phyloP scores from a whole-genome alignment of 2,113 vertebrate genomes.

The Gnathonemus longibarbis region DNA sequence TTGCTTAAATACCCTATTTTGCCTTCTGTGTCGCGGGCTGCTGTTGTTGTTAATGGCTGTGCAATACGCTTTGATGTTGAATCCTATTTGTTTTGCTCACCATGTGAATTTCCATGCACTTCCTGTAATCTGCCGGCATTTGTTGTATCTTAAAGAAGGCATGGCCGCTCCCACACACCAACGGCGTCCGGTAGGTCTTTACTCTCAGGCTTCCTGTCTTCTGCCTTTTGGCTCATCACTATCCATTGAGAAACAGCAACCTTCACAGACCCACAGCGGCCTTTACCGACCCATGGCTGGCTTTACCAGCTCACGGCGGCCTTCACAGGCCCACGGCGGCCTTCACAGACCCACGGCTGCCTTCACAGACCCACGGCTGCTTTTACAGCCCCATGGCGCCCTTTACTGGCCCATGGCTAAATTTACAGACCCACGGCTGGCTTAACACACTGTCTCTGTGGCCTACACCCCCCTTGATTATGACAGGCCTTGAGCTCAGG shows the following conservation, averaged over 20 bases:
- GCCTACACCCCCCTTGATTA: not conserved
- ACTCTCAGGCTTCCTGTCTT: not conserved
- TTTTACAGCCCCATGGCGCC: too few relatives aligned
- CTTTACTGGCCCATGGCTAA: too few relatives aligned
- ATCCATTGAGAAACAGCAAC: not conserved
- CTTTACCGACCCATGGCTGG: not conserved
- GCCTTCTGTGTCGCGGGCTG: not conserved
- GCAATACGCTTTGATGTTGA: not conserved
- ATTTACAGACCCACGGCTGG: too few relatives aligned
- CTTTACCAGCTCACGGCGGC: not conserved
- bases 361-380: not conserved
- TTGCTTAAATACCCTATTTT: not conserved
- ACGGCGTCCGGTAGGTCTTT: not conserved
- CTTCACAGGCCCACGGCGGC: not conserved
- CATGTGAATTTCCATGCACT: not conserved
- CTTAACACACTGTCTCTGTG: not conserved
- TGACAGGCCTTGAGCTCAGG: not conserved
- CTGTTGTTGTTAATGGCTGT: not conserved
- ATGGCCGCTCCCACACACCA: not conserved
- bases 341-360: not conserved
- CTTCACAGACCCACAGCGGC: not conserved
- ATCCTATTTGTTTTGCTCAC: not conserved
- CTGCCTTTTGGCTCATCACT: not conserved
- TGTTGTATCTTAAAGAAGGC: not conserved
- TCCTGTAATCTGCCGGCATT: not conserved